These are phyloP conservation scores for Cylloceria caligata DNA, from an alignment of 2,888 invertebrate genomes.

Conservation along the genomic window DNA sequence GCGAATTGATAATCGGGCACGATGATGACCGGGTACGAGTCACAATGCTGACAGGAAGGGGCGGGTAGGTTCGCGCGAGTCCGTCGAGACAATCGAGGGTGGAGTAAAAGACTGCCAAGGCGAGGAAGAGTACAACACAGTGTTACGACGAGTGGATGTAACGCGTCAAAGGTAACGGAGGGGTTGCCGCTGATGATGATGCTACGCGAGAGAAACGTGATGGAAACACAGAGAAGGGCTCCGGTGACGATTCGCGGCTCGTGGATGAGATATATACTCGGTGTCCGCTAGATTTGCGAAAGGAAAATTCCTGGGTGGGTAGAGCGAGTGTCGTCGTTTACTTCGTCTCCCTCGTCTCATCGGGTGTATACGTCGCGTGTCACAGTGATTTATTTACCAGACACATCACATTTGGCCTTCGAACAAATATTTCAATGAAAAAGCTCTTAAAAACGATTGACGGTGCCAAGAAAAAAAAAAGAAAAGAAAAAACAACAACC, in stretches of 20 bases:
- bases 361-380: constrained; percentile 26
- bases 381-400: constrained; percentile 17
- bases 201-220: constrained; percentile 23
- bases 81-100: constrained; percentile 46
- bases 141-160: constrained; percentile 45
- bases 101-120: constrained; percentile 40
- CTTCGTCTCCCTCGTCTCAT: neutral
- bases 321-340: constrained; percentile 12
- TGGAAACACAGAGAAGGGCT: constrained; percentile 23
- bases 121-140: constrained; percentile 30
- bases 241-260: neutral
- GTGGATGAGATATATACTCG: neutral
- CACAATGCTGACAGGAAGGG: constrained; percentile 16
- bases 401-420: neutral
- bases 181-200: neutral
- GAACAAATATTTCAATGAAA: neutral
- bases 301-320: constrained; percentile 12
- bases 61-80: constrained; percentile 4
- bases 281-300: neutral
- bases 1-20: constrained; percentile 35
- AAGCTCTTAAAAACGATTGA: neutral
- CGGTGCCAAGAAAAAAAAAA: neutral
- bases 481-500: neutral
- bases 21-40: constrained; percentile 34
- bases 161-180: constrained; percentile 40